Evolutionary conservation across 2,888 invertebrate genomes (phyloP).

Genomic region (Villa cingulata): DNA sequence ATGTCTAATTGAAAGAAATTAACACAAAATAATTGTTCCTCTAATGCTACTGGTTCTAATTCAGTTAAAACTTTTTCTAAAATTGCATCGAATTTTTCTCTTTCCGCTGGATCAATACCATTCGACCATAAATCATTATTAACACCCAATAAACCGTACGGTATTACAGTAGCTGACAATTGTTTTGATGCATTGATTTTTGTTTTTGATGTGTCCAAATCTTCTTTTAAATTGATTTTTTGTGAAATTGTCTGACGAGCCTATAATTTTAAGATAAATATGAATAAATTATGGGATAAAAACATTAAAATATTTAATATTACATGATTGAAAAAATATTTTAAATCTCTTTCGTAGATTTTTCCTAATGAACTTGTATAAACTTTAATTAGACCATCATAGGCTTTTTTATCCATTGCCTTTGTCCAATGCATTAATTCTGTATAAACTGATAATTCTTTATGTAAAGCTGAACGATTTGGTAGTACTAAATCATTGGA

Average conservation of each 20-base stretch:
- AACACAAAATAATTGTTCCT: conserved; percentile 90
- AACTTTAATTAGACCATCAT: conserved; percentile 64
- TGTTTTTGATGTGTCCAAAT: conserved; percentile 33
- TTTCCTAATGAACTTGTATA: conserved; percentile 75
- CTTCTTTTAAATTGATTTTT: conserved; percentile 29
- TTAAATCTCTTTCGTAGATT: conserved; percentile 76
- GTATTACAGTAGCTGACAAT: conserved; percentile 19
- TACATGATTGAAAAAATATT: conserved; percentile 59
- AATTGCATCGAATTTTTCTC: conserved; percentile 49
- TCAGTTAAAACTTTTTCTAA: conserved; percentile 77
- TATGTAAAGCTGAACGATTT: conserved; percentile 66
- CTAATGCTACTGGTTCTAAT: conserved; percentile 79
- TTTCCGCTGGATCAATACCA: conserved; percentile 46
- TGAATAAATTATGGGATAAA: background rate
- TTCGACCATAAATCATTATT: conserved; percentile 50
- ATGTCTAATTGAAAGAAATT: conserved; percentile 74
- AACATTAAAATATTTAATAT: background rate
- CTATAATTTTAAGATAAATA: conserved; percentile 17
- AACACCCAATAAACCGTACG: conserved; percentile 42
- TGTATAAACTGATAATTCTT: conserved; percentile 72
- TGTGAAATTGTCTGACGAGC: conserved; percentile 29
- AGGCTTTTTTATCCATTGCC: conserved; percentile 71
- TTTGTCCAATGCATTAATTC: conserved; percentile 88
- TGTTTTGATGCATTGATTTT: conserved; percentile 31
- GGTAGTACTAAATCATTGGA: conserved; percentile 51